A percentile compares a stretch with the other conserved stretches of the same genome.
phyloP scores from a whole-genome alignment of 2,888 invertebrate genomes.

The Xanthia icteritia region DNA sequence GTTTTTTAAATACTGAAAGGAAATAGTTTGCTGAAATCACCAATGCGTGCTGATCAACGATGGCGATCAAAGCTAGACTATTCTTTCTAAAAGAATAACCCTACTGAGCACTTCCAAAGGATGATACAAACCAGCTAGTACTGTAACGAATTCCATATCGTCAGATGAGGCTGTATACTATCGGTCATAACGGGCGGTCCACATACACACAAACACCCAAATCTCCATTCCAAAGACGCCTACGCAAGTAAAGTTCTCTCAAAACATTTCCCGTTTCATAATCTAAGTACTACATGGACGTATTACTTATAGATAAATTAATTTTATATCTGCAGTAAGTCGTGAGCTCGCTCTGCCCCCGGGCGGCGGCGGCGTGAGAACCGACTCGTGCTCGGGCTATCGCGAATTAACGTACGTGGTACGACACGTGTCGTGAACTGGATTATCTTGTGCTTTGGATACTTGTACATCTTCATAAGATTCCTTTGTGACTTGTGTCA shows the following conservation, averaged over 20 bases:
- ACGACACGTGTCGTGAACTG: constrained; percentile 70
- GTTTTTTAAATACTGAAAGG: neutral
- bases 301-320: constrained; percentile 89
- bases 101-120: neutral
- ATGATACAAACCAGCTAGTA: neutral
- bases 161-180: neutral
- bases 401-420: constrained; percentile 69
- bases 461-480: constrained; percentile 56
- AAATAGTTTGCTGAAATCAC: neutral
- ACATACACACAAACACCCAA: constrained; percentile 2
- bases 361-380: constrained; percentile 89
- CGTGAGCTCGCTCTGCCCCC: constrained; percentile 87
- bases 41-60: neutral
- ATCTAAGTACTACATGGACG: constrained; percentile 70
- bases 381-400: constrained; percentile 70
- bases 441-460: constrained; percentile 60
- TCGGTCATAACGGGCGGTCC: neutral
- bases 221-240: constrained; percentile 38
- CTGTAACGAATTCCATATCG: neutral
- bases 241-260: constrained; percentile 48
- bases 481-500: constrained; percentile 42
- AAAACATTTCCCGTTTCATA: constrained; percentile 55
- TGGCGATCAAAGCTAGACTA: neutral
- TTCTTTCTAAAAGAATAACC: neutral
- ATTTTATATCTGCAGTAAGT: constrained; percentile 87